A percentile compares a stretch with the other conserved stretches of the same genome.
phyloP scores from a whole-genome alignment of 2,888 invertebrate genomes.

The Cyrtodaria siliqua region DNA sequence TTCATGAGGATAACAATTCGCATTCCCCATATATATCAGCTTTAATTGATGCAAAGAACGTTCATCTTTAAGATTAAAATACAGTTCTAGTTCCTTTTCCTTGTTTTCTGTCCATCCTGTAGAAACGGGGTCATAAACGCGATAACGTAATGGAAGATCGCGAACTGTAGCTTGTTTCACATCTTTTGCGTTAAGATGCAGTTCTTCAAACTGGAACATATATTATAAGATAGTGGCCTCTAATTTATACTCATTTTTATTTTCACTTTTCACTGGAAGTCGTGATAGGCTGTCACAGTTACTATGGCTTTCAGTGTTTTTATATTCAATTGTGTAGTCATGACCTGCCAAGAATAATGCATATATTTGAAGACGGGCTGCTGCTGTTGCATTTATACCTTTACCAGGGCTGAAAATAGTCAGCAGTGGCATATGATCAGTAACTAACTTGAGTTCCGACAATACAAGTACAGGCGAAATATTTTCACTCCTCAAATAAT shows the following conservation, averaged over 20 bases:
- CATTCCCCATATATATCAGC: constrained; percentile 68
- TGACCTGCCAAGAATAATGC: constrained; percentile 33
- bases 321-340: constrained; percentile 33
- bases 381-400: constrained; percentile 56
- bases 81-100: constrained; percentile 24
- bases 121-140: too few species aligned
- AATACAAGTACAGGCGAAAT: constrained; percentile 85
- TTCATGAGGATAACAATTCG: constrained; percentile 71
- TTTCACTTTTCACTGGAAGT: constrained; percentile 32
- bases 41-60: constrained; percentile 64
- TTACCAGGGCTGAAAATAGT: constrained; percentile 59
- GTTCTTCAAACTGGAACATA: constrained; percentile 71
- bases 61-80: constrained; percentile 31
- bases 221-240: constrained; percentile 36
- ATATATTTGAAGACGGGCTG: constrained; percentile 44
- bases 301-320: constrained; percentile 43
- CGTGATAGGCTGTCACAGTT: constrained; percentile 54
- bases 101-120: constrained; percentile 9
- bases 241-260: not conserved
- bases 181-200: constrained; percentile 53
- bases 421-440: constrained; percentile 64
- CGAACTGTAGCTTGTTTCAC: constrained; percentile 51
- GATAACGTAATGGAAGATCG: too few species aligned
- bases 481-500: constrained; percentile 84
- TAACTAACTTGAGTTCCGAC: constrained; percentile 82